These are phyloP conservation scores for Capricornis sumatraensis DNA, from an alignment of 2,113 vertebrate genomes.

Conservation along the genomic window DNA sequence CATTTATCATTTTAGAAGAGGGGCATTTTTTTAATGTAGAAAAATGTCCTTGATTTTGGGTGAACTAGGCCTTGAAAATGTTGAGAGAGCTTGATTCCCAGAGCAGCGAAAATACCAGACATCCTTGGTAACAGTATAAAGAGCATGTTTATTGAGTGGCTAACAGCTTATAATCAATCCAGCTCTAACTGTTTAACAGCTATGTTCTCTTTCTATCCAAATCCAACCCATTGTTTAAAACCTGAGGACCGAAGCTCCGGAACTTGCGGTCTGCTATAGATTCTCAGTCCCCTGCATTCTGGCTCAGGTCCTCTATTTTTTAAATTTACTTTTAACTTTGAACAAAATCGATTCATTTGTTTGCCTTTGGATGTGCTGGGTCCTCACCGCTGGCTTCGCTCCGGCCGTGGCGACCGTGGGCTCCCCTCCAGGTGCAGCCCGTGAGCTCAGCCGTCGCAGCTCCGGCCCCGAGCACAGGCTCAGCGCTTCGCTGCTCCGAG, in stretches of 20 bases:
- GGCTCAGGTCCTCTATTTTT: not conserved
- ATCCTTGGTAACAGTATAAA: not conserved
- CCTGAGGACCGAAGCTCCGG: fast-evolving
- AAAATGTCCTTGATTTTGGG: not conserved
- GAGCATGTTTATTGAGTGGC: not conserved
- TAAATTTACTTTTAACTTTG: not conserved
- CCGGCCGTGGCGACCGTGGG: fast-evolving
- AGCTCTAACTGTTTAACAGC: not conserved
- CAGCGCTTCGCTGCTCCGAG: fast-evolving
- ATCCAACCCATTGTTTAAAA: not conserved
- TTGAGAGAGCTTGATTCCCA: not conserved
- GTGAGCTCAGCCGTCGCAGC: fast-evolving
- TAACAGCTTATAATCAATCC: not conserved
- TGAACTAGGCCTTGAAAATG: not conserved
- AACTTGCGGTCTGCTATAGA: fast-evolving
- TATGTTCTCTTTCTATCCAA: not conserved
- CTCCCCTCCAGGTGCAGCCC: not conserved
- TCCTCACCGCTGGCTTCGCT: not conserved
- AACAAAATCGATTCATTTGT: not conserved
- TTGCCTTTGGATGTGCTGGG: not conserved
- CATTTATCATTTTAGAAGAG: not conserved
- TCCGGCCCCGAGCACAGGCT: not conserved
- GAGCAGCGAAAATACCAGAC: not conserved
- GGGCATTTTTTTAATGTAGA: not conserved
- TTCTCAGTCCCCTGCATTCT: fast-evolving